These are phyloP conservation scores for Lophura nycthemera DNA, from an alignment of 2,113 vertebrate species.

Conservation along the genomic window DNA sequence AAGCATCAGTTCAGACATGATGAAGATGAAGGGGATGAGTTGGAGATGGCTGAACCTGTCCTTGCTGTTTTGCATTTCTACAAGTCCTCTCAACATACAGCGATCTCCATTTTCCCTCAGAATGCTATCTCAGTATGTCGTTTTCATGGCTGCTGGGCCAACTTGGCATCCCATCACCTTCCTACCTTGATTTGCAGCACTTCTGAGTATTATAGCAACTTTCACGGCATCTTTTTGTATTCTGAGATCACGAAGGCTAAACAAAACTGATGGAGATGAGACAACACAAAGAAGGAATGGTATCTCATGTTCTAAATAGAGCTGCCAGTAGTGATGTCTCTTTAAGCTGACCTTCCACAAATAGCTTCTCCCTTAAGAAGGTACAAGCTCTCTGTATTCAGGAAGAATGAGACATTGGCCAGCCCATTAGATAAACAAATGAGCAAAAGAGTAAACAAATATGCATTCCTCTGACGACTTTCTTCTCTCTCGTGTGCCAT, in stretches of 20 bases:
- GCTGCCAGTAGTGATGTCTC: neutral
- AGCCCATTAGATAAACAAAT: neutral
- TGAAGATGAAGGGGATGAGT: neutral
- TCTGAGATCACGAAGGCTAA: neutral
- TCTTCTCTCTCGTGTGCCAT: rapidly evolving
- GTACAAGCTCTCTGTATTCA: neutral
- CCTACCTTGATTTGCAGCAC: neutral
- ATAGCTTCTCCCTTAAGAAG: neutral
- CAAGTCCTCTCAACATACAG: rapidly evolving
- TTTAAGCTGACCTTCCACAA: neutral
- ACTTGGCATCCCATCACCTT: rapidly evolving
- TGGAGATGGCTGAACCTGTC: neutral
- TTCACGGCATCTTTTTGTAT: neutral
- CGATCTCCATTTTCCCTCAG: neutral
- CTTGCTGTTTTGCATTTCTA: neutral
- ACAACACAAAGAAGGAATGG: neutral
- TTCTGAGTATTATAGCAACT: neutral
- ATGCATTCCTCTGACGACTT: neutral
- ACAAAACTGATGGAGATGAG: neutral
- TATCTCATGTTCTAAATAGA: neutral
- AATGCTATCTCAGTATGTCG: neutral
- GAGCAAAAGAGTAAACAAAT: neutral
- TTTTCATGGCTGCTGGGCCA: neutral
- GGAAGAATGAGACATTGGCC: neutral
- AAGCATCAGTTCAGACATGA: neutral